Conservation (phyloP, 2,888 invertebrate genomes). For the Drosophila suboccidentalis region DNA sequence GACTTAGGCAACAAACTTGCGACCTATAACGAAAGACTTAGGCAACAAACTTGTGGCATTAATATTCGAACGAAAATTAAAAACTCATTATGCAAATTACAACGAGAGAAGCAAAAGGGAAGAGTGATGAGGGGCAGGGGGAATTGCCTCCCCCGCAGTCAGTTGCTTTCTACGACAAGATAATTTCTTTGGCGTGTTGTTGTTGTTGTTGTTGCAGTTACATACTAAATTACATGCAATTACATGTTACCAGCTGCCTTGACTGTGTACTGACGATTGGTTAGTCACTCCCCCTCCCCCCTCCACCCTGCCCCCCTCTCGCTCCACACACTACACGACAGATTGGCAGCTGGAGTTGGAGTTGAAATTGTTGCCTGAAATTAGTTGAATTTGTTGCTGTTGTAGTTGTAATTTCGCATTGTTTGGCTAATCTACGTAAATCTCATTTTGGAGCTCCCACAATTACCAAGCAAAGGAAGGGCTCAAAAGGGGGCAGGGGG, state of each 20-base stretch:
- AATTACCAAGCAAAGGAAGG: slow-evolving; percentile 60
- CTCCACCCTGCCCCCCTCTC: neutral
- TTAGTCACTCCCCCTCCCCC: neutral
- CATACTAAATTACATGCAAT: slow-evolving; percentile 83
- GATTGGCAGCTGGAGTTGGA: slow-evolving; percentile 50
- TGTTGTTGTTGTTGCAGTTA: slow-evolving; percentile 66
- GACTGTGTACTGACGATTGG: slow-evolving; percentile 36
- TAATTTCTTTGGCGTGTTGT: slow-evolving; percentile 75
- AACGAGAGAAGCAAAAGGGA: slow-evolving; percentile 13
- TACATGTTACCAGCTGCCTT: slow-evolving; percentile 59
- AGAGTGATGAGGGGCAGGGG: neutral
- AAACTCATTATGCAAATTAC: slow-evolving; percentile 84
- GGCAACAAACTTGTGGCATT: slow-evolving; percentile 59
- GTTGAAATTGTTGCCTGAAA: slow-evolving; percentile 42
- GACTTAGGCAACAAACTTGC: slow-evolving; percentile 72
- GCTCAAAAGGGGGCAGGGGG: too few relatives aligned
- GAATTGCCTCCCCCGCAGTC: slow-evolving; percentile 51
- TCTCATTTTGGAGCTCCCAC: slow-evolving; percentile 78
- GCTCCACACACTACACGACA: neutral
- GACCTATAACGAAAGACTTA: slow-evolving; percentile 43
- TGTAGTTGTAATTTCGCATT: slow-evolving; percentile 74
- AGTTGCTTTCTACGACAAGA: slow-evolving; percentile 70
- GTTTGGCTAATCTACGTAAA: slow-evolving; percentile 79
- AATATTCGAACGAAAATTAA: slow-evolving; percentile 77
- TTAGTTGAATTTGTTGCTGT: slow-evolving; percentile 51